Percentiles rank a stretch among this genome's conserved stretches.
These are phyloP conservation scores for Malachius bipustulatus DNA, from an alignment of 2,888 invertebrate species.

Conservation along the genomic window DNA sequence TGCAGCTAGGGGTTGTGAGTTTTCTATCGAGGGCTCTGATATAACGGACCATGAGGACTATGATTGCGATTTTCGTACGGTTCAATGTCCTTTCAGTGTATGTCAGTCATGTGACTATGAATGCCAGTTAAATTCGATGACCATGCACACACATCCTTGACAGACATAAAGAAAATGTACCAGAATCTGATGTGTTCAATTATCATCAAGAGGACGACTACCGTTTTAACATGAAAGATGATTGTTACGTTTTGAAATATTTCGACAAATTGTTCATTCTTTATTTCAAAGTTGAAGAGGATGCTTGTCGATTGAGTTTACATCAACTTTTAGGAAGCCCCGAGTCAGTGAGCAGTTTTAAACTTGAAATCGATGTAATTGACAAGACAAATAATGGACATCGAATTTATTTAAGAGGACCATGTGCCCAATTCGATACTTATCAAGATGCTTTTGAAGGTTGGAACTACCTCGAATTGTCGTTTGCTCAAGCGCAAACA, in stretches of 20 bases:
- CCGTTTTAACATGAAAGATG: constrained; percentile 14
- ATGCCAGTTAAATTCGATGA: constrained; percentile 15
- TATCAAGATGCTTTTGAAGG: too few species aligned
- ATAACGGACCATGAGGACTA: constrained; percentile 18
- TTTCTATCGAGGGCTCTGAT: constrained; percentile 18
- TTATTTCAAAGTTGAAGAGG: too few species aligned
- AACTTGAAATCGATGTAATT: too few species aligned
- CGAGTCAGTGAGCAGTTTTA: too few species aligned
- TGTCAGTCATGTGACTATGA: constrained; percentile 18
- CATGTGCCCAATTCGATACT: too few species aligned
- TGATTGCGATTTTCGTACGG: constrained; percentile 19
- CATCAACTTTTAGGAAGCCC: too few species aligned
- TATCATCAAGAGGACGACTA: too few species aligned
- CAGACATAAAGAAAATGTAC: constrained; percentile 25
- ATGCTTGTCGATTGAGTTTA: too few species aligned
- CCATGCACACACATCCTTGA: constrained; percentile 16
- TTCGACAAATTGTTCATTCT: constrained; percentile 25
- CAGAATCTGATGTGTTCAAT: constrained; percentile 23
- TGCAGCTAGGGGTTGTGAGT: constrained; percentile 23
- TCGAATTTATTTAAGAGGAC: too few species aligned
- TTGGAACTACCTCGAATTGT: too few species aligned
- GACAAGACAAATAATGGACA: too few species aligned
- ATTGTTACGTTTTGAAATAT: constrained; percentile 23
- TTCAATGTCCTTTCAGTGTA: constrained; percentile 18
- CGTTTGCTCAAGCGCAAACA: too few species aligned